These are phyloP conservation scores for Trilocha varians DNA, from an alignment of 2,888 invertebrate species.

Conservation along the genomic window DNA sequence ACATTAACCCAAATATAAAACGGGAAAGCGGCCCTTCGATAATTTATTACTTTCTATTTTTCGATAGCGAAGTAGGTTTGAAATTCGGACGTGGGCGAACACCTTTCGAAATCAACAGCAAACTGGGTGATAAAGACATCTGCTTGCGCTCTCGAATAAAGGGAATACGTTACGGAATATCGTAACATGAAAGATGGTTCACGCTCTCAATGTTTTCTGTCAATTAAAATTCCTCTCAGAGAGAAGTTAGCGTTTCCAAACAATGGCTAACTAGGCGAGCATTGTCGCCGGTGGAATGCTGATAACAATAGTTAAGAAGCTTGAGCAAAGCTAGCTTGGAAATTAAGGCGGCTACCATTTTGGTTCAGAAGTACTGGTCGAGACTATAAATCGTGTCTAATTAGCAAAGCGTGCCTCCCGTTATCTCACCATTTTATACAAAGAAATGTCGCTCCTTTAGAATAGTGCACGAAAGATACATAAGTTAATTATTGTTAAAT, in stretches of 20 bases:
- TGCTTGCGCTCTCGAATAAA: constrained; percentile 13
- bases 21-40: constrained; percentile 60
- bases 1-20: constrained; percentile 49
- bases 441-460: constrained; percentile 30
- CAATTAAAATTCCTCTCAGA: constrained; percentile 1
- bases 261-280: constrained; percentile 19
- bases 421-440: constrained; percentile 41
- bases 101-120: constrained; percentile 35
- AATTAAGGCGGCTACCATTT: constrained; percentile 18
- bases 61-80: constrained; percentile 56
- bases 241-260: constrained; percentile 4
- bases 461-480: constrained; percentile 1
- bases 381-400: constrained; percentile 61
- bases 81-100: constrained; percentile 62
- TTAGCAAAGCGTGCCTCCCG: constrained; percentile 44
- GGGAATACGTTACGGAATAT: constrained; percentile 9
- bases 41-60: constrained; percentile 70
- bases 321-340: constrained; percentile 6
- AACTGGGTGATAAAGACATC: constrained; percentile 22
- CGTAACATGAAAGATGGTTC: neutral
- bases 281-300: neutral
- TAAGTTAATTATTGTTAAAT: too few relatives aligned
- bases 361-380: constrained; percentile 25
- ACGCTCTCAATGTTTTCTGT: neutral
- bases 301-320: neutral